These are phyloP conservation scores for Eupsilia transversa DNA, from an alignment of 2,888 invertebrate species.

Conservation along the genomic window DNA sequence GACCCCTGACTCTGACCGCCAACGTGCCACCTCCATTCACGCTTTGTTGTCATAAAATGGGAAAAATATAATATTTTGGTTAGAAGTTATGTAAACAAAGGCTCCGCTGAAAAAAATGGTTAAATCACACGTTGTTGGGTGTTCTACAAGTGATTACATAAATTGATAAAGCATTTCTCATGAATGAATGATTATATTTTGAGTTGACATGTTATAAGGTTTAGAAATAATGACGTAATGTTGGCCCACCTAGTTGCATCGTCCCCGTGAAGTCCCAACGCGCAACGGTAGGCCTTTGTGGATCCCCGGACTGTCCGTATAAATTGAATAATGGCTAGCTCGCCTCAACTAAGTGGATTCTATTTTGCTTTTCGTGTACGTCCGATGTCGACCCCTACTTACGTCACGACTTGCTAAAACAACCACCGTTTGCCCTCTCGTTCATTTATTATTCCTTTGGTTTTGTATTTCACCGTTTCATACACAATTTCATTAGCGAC, in stretches of 20 bases:
- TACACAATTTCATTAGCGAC: conserved; percentile 61
- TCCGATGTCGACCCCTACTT: conserved; percentile 70
- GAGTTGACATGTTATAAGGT: neutral
- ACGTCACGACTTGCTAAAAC: conserved; percentile 70
- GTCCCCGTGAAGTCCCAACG: conserved; percentile 33
- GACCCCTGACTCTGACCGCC: conserved; percentile 52
- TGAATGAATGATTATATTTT: neutral
- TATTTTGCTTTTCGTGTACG: conserved; percentile 83
- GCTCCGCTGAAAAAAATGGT: neutral
- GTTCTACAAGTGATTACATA: conserved; percentile 16
- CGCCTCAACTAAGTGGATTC: conserved; percentile 85
- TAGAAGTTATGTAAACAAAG: conserved; percentile 33
- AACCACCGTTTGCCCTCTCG: conserved; percentile 62
- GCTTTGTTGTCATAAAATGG: conserved; percentile 43
- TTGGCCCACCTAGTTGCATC: conserved; percentile 14
- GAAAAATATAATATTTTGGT: conserved; percentile 45
- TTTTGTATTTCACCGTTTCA: conserved; percentile 56
- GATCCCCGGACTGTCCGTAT: conserved; percentile 74
- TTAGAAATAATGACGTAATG: conserved; percentile 15
- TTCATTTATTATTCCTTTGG: conserved; percentile 67
- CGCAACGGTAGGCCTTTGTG: conserved; percentile 76
- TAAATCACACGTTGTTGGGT: conserved; percentile 6
- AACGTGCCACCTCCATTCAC: conserved; percentile 42
- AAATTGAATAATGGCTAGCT: conserved; percentile 88
- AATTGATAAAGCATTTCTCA: conserved; percentile 4